A percentile compares a stretch with the other conserved stretches of the same genome.
Evolutionary conservation across 2,888 invertebrate genomes (phyloP).

Genomic region (Andrena flavipes): DNA sequence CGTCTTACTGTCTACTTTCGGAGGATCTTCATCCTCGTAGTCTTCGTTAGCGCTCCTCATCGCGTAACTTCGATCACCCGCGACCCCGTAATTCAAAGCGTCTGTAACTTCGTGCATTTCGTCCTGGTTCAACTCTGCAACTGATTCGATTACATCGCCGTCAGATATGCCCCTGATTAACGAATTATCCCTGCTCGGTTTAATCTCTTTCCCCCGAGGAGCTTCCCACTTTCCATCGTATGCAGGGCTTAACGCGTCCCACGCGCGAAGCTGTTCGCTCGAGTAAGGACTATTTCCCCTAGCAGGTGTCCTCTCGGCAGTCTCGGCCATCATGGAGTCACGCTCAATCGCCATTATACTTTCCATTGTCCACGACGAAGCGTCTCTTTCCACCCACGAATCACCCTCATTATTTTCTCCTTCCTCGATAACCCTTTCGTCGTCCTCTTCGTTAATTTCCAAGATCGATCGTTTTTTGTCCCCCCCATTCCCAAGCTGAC

Average conservation of each 20-base stretch:
- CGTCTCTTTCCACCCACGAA: not conserved
- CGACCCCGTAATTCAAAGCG: not conserved
- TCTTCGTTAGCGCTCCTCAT: not conserved
- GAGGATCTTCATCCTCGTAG: not conserved
- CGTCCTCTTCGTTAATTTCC: not conserved
- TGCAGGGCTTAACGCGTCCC: constrained; percentile 65
- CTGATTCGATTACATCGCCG: not conserved
- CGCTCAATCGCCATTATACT: not conserved
- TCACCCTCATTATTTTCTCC: not conserved
- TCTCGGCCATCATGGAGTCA: not conserved
- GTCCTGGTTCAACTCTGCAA: not conserved
- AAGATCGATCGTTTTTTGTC: constrained; percentile 17
- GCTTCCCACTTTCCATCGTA: constrained; percentile 67
- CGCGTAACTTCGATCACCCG: not conserved
- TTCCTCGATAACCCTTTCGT: not conserved
- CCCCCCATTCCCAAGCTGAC: not conserved
- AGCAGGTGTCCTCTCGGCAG: not conserved
- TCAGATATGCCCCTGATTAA: not conserved
- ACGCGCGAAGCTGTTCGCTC: constrained; percentile 56
- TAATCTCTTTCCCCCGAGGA: constrained; percentile 41
- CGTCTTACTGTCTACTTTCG: not conserved
- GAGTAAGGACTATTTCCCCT: not conserved
- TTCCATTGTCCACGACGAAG: constrained; percentile 41
- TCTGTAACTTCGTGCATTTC: not conserved
- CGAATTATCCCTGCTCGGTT: constrained; percentile 45